These are phyloP conservation scores for Wasmannia auropunctata DNA, from an alignment of 1,140 invertebrate species.

Conservation along the genomic window DNA sequence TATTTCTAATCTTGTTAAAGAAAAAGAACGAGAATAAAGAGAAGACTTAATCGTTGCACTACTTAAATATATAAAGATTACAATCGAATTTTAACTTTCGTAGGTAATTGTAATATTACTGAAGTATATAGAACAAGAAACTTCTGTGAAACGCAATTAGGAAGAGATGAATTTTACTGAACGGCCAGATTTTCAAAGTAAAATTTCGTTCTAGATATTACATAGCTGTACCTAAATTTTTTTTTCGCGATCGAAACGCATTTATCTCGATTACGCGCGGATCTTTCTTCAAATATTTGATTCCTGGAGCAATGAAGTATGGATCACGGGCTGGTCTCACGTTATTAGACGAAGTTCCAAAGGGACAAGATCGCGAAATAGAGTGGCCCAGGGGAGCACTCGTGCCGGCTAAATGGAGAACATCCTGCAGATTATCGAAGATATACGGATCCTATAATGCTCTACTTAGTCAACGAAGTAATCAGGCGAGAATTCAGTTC, in stretches of 20 bases:
- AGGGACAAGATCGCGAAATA: constrained; percentile 65
- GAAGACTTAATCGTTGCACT: background rate
- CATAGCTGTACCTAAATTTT: background rate
- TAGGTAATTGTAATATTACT: background rate
- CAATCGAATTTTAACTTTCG: background rate
- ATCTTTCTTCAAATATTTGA: constrained; percentile 50
- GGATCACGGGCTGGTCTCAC: constrained; percentile 52
- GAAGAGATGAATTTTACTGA: background rate
- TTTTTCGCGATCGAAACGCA: background rate
- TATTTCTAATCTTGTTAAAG: background rate
- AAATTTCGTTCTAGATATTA: background rate
- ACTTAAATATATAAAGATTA: background rate
- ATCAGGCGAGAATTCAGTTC: constrained; percentile 68
- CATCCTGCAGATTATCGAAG: constrained; percentile 72
- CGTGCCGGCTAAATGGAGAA: constrained; percentile 68
- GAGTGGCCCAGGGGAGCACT: constrained; percentile 70
- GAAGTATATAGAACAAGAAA: background rate
- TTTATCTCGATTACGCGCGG: background rate
- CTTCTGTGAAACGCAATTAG: background rate
- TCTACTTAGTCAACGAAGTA: constrained; percentile 61
- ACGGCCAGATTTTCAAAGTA: background rate
- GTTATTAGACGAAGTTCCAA: constrained; percentile 61
- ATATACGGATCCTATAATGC: constrained; percentile 63
- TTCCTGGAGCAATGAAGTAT: constrained; percentile 35
- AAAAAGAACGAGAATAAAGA: background rate